Conservation (phyloP, 2,888 invertebrate species). For the Graphium colonna region DNA sequence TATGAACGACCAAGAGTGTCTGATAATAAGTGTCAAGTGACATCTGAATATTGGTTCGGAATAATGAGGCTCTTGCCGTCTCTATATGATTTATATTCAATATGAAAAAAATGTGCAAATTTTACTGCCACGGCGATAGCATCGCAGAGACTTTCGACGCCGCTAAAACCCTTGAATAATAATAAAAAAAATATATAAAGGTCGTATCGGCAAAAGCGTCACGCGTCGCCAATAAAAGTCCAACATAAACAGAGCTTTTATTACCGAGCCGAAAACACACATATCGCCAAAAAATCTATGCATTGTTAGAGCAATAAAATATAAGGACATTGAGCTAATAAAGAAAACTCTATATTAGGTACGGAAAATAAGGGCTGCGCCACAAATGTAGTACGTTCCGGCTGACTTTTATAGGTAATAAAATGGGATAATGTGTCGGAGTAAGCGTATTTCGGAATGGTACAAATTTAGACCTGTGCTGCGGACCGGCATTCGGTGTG, state of each 20-base stretch:
- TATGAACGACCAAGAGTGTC: background rate
- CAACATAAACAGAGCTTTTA: slow-evolving; percentile 65
- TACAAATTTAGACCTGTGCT: slow-evolving; percentile 73
- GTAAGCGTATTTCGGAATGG: slow-evolving; percentile 75
- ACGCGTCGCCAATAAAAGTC: slow-evolving; percentile 60
- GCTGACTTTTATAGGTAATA: slow-evolving; percentile 78
- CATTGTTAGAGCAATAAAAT: slow-evolving; percentile 61
- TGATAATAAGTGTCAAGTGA: slow-evolving; percentile 9
- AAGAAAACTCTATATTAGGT: slow-evolving; percentile 70
- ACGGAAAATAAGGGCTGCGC: slow-evolving; percentile 72
- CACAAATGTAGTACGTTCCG: slow-evolving; percentile 73
- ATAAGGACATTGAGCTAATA: slow-evolving; percentile 62
- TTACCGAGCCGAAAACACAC: slow-evolving; percentile 58
- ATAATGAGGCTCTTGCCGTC: slow-evolving; percentile 2
- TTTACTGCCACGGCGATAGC: slow-evolving; percentile 10
- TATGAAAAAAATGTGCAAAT: slow-evolving; percentile 13
- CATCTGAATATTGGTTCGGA: background rate
- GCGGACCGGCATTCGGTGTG: slow-evolving; percentile 51
- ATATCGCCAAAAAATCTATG: slow-evolving; percentile 68
- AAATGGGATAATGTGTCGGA: slow-evolving; percentile 75
- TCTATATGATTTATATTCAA: slow-evolving; percentile 3
- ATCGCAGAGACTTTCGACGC: slow-evolving; percentile 32
- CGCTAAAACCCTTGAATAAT: slow-evolving; percentile 55
- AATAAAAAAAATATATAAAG: slow-evolving; percentile 64
- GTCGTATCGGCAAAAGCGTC: slow-evolving; percentile 62